These are phyloP conservation scores for Xylocopa sonorina DNA, from an alignment of 1,140 invertebrate genomes.

Conservation along the genomic window DNA sequence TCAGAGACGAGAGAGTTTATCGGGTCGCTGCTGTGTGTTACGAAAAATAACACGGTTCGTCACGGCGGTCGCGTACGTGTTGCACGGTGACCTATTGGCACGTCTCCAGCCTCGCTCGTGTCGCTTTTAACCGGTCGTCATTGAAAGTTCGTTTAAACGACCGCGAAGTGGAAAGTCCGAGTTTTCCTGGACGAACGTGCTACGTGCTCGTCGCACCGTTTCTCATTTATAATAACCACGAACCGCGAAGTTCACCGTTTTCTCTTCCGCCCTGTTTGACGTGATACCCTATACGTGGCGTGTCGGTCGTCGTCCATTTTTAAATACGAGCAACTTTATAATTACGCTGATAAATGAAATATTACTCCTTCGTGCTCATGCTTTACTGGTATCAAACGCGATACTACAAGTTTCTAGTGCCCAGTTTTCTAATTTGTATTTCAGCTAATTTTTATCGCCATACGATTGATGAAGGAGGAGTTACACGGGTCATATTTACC, in stretches of 20 bases:
- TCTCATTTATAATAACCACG: background rate
- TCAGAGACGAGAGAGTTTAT: too few species aligned
- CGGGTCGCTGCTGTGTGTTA: too few species aligned
- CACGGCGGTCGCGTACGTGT: slow-evolving; percentile 39
- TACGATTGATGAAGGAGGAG: too few species aligned
- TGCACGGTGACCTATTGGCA: slow-evolving; percentile 43
- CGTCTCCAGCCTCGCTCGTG: slow-evolving; percentile 20
- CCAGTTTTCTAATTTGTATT: too few species aligned
- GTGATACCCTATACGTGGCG: background rate
- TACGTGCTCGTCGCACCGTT: background rate
- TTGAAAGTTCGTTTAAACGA: slow-evolving; percentile 42
- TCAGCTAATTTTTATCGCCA: too few species aligned
- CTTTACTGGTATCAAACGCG: too few species aligned
- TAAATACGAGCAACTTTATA: background rate
- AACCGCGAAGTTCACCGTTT: background rate
- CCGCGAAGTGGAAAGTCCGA: slow-evolving; percentile 10
- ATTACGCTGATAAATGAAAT: background rate
- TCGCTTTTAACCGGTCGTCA: slow-evolving; percentile 32
- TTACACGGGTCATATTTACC: too few species aligned
- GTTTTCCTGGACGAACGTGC: background rate
- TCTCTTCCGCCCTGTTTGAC: too few species aligned
- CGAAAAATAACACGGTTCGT: too few species aligned
- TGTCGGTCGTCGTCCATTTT: background rate
- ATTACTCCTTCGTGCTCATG: too few species aligned
- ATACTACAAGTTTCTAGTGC: too few species aligned